A percentile compares a stretch with the other conserved stretches of the same genome.
phyloP scores from a whole-genome alignment of 2,113 vertebrate genomes.

The Perca schrenkii region DNA sequence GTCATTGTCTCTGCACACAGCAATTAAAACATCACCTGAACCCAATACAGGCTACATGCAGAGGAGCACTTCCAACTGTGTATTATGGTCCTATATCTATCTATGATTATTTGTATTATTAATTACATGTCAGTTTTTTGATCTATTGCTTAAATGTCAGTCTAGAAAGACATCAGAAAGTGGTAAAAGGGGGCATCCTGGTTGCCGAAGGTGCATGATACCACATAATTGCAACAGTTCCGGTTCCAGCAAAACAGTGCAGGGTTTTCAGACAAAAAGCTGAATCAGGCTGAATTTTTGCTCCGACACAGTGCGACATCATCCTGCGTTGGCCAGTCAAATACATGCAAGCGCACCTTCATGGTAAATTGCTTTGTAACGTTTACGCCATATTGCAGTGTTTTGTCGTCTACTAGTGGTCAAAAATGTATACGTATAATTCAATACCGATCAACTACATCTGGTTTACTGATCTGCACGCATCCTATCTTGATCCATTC shows the following conservation, averaged over 20 bases:
- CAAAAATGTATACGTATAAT: not conserved
- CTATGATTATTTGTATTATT: not conserved
- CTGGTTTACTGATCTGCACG: conserved; percentile 17
- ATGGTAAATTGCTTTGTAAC: not conserved
- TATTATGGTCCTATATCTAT: not conserved
- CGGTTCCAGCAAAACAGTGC: not conserved
- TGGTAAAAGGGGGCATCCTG: not conserved
- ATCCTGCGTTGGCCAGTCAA: too few species aligned
- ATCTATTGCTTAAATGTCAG: not conserved
- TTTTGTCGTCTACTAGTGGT: not conserved
- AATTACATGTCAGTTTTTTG: not conserved
- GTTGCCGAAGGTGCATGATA: not conserved
- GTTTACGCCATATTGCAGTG: not conserved
- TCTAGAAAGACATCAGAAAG: not conserved
- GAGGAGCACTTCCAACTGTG: not conserved
- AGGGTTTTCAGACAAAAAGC: not conserved
- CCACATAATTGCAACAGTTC: not conserved
- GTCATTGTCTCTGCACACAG: conserved; percentile 58
- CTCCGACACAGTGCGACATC: too few species aligned
- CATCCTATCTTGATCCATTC: conserved; percentile 1
- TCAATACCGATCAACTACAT: conserved; percentile 1
- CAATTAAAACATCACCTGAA: conserved; percentile 61
- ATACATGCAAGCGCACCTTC: not conserved
- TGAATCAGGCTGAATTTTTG: not conserved
- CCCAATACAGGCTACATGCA: not conserved